Conservation (phyloP, 2,888 invertebrate genomes). For the Eilema griseolum region DNA sequence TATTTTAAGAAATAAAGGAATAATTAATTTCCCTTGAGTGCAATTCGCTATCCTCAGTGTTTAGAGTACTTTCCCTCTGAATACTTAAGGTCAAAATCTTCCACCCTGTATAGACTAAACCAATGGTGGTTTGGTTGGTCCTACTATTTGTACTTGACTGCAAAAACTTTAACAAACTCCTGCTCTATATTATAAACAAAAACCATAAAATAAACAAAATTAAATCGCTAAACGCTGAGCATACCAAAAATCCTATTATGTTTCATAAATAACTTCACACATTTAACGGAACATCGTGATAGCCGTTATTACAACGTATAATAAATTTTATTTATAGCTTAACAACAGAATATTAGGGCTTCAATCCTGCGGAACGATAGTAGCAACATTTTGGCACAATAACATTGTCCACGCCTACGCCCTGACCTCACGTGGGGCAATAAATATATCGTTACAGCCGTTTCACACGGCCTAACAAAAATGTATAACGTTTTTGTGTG, state of each 20-base stretch:
- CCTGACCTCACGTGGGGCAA: constrained; percentile 67
- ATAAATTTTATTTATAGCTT: constrained; percentile 57
- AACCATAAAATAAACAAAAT: constrained; percentile 34
- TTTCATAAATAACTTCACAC: constrained; percentile 42
- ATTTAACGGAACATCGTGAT: constrained; percentile 33
- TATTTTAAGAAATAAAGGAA: no score
- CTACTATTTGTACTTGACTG: neutral
- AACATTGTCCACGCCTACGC: constrained; percentile 58
- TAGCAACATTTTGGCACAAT: constrained; percentile 59
- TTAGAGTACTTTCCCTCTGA: no score
- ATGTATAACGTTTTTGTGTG: constrained; percentile 67
- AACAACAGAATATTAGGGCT: constrained; percentile 50
- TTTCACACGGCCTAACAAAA: constrained; percentile 65
- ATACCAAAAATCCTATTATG: constrained; percentile 41
- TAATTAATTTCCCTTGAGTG: no score
- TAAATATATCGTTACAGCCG: constrained; percentile 78
- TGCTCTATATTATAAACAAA: neutral
- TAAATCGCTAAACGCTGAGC: constrained; percentile 29
- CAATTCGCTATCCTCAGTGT: no score
- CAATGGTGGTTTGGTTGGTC: neutral
- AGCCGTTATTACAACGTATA: constrained; percentile 45
- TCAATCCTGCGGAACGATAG: constrained; percentile 58
- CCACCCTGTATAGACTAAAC: no score
- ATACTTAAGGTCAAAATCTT: no score
- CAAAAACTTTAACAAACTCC: neutral